Conservation (phyloP, 2,113 vertebrate genomes). For the Apeltes quadracus region DNA sequence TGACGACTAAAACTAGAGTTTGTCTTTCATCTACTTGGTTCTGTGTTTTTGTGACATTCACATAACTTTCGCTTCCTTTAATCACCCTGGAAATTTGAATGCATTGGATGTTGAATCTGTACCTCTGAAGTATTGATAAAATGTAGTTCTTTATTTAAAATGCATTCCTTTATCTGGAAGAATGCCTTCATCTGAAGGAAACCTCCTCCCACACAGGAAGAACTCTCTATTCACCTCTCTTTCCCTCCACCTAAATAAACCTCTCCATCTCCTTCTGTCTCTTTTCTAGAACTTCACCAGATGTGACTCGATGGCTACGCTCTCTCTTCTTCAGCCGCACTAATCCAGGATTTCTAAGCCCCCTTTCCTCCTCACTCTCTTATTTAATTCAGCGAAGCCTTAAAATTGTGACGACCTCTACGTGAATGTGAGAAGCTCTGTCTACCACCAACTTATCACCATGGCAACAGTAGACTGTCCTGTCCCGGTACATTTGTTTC, state of each 20-base stretch:
- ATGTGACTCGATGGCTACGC: conserved; percentile 35
- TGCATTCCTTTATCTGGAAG: too few species aligned
- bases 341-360: conserved; percentile 55
- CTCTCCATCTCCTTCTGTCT: not conserved
- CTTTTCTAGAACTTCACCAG: conserved; percentile 3
- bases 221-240: not conserved
- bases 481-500: conserved; percentile 1
- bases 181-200: too few species aligned
- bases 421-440: not conserved
- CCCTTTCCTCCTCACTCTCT: conserved; percentile 1
- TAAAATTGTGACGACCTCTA: not conserved
- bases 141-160: not conserved
- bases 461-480: conserved; percentile 13
- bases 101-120: not conserved
- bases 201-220: not conserved
- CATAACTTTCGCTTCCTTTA: not conserved
- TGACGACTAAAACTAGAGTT: conserved; percentile 3
- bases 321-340: conserved; percentile 39
- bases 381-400: conserved; percentile 19
- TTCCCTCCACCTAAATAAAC: not conserved
- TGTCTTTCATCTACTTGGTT: not conserved
- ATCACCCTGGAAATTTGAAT: not conserved
- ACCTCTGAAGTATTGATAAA: not conserved
- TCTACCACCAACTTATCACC: conserved; percentile 8
- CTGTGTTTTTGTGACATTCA: not conserved